Evolutionary conservation across 2,797 vertebrate genomes (phyloP).

Genomic region (Erpetoichthys calabaricus): DNA sequence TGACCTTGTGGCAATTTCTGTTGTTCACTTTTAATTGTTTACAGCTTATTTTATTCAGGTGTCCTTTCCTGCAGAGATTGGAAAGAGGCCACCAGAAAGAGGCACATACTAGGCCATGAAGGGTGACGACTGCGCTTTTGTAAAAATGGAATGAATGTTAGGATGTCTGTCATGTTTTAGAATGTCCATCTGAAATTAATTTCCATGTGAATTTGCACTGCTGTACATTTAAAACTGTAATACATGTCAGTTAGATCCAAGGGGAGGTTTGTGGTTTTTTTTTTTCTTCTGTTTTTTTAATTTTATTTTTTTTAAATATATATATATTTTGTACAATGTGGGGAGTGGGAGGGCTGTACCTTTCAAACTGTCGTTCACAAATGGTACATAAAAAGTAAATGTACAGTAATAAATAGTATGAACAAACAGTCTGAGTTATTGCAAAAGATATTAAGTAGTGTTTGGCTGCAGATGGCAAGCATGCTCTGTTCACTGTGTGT

Average conservation of each 20-base stretch:
- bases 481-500: no score
- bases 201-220: constrained; percentile 26
- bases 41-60: no score
- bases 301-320: neutral
- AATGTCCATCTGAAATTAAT: constrained; percentile 15
- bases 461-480: no score
- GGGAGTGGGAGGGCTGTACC: constrained; percentile 2
- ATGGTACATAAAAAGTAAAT: constrained; percentile 15
- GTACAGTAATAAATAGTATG: constrained; percentile 13
- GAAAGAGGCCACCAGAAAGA: neutral
- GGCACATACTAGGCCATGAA: constrained; percentile 5
- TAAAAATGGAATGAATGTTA: constrained; percentile 17
- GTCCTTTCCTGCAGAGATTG: no score
- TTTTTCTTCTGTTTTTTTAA: constrained; percentile 37
- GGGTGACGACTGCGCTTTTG: constrained; percentile 2
- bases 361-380: constrained; percentile 5
- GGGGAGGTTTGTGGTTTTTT: constrained; percentile 12
- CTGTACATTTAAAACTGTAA: constrained; percentile 19
- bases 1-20: no score
- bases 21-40: no score
- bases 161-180: constrained; percentile 19
- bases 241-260: constrained; percentile 20
- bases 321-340: constrained; percentile 17
- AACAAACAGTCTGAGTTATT: neutral
- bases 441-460: no score